phyloP scores from a whole-genome alignment of 2,113 vertebrate species.

The Halcyon senegalensis region DNA sequence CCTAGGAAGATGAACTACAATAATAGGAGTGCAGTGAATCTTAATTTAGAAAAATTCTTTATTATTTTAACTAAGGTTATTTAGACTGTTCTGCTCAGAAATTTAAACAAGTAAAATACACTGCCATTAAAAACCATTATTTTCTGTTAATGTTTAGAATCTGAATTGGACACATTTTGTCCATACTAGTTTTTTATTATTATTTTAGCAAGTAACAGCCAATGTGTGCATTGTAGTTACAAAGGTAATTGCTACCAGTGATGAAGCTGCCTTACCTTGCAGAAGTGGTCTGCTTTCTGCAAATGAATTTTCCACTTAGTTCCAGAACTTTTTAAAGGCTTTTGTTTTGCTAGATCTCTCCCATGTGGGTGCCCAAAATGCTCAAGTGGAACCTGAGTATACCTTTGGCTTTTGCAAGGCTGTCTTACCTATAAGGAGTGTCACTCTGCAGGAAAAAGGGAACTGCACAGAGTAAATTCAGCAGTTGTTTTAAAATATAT shows the following conservation, averaged over 20 bases:
- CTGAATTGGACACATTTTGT: not conserved
- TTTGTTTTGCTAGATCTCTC: not conserved
- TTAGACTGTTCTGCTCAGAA: not conserved
- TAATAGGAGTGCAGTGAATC: not conserved
- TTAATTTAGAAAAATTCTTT: not conserved
- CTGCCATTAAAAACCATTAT: not conserved
- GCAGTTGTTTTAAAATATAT: not conserved
- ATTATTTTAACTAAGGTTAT: not conserved
- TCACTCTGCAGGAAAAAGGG: not conserved
- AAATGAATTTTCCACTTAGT: not conserved
- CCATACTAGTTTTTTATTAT: rapidly evolving
- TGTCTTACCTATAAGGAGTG: not conserved
- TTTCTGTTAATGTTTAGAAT: not conserved
- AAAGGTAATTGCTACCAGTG: not conserved
- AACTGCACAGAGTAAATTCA: not conserved
- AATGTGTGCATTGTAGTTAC: too few relatives aligned
- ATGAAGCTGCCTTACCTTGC: not conserved
- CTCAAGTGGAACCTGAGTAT: not conserved
- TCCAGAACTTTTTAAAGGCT: not conserved
- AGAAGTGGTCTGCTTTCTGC: not conserved
- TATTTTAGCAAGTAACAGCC: not conserved
- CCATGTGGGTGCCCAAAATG: not conserved
- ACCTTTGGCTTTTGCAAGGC: not conserved
- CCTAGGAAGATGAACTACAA: not conserved
- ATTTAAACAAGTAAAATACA: not conserved